Evolutionary conservation across 2,888 invertebrate species (phyloP), one percentile per base, ranked within the genome.

Genomic region (Amphipyra tragopoginis): DNA sequence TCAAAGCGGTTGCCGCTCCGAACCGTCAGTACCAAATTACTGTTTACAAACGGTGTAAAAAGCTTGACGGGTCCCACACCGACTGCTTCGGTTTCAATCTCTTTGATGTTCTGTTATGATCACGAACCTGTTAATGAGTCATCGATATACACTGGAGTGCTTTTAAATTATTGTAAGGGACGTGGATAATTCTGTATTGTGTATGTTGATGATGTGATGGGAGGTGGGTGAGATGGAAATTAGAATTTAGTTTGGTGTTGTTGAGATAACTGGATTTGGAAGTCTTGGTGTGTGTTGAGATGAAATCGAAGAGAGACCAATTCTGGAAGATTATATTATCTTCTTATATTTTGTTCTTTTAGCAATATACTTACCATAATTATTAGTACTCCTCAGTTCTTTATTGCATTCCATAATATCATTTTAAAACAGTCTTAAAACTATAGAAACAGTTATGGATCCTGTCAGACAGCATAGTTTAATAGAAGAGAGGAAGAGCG

Each of bases 21-120:
- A 75, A 75, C 81, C 87, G 87, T 82, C 86, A 82, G 78, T 81
- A 84, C 88, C 87, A 86, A 88, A 90, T 87, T 85, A 83, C 87
- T 91, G 90, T 90, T 90, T 90, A 90, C 90, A 85, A 83, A 81
- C 80, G 84, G 85, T 87, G 86, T 88, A 88, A 90, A 90, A 90
- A 87, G 80, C 82, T 85, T 90, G 91, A 90, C 90, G 87, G 85
- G 85, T 79, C 88, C 86, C 87, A 86, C 87, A 83, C 87, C 81
- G 86, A 73, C 75, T 72, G 78, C 67, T 78, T 77, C 79, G 77
- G 72, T 75, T 75, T 75, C 75, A 69, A 71, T 75, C 76, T 74
- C 84, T 85, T 85, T 85, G 86, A 86, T 83, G 83, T 82, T 78
- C 59, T 77, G 76, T 81, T 80, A 78, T 79, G 79, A 79, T 79